Conservation (phyloP, 23 tunicate genomes). For the Clavelina lepadiformis region DNA sequence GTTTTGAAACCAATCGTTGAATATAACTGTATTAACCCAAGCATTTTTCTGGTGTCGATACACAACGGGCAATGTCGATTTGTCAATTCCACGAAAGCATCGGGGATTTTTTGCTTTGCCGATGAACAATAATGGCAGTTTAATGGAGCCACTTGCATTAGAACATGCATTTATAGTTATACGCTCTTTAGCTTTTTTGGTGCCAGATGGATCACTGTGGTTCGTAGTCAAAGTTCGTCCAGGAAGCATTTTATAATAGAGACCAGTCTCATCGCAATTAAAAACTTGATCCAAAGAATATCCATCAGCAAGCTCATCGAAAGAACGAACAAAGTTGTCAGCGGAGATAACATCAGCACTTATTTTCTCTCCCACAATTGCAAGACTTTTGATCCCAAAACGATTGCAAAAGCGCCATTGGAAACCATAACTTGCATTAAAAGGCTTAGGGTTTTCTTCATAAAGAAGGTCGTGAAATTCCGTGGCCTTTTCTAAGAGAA, state of each 20-base stretch:
- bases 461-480: conserved; percentile 13
- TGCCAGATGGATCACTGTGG: conserved; percentile 10
- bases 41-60: neutral
- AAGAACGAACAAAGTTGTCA: neutral
- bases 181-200: conserved; percentile 7
- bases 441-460: conserved; percentile 11
- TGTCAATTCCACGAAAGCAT: conserved; percentile 10
- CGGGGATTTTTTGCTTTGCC: conserved; percentile 27
- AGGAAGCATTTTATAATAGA: conserved; percentile 7
- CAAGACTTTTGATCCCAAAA: conserved; percentile 10
- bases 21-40: conserved; percentile 6
- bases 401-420: conserved; percentile 16
- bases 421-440: conserved; percentile 8
- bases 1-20: conserved; percentile 20
- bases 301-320: neutral
- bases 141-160: conserved; percentile 20
- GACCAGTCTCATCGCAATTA: conserved; percentile 21
- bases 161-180: conserved; percentile 12
- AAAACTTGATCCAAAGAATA: conserved; percentile 7
- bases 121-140: conserved; percentile 22
- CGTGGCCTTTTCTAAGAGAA: conserved; percentile 3
- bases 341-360: conserved; percentile 1
- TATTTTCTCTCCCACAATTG: conserved; percentile 1
- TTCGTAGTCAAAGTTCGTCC: conserved; percentile 6
- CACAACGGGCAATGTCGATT: conserved; percentile 13